Percentiles rank a stretch among this genome's conserved stretches.
Conservation (phyloP, 2,888 invertebrate species). For the Nephrotoma guestfalica region DNA sequence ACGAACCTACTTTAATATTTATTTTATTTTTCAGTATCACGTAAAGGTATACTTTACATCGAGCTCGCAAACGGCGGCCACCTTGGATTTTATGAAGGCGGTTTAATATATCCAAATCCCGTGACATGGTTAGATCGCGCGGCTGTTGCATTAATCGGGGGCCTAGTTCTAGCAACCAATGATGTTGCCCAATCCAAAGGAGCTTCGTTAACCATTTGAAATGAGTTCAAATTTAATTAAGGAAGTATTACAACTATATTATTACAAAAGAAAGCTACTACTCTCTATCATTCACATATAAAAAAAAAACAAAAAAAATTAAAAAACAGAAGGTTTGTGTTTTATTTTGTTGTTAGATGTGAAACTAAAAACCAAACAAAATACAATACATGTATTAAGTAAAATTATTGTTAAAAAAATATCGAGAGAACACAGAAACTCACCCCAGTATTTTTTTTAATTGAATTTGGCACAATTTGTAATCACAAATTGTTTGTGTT, state of each 20-base stretch:
- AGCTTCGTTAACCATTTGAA: background rate
- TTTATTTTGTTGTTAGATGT: background rate
- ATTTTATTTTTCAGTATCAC: slow-evolving; percentile 38
- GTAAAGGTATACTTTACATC: slow-evolving; percentile 54
- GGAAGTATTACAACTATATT: background rate
- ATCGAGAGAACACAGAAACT: background rate
- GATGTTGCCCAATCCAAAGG: slow-evolving; percentile 4
- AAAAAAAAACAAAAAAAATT: background rate
- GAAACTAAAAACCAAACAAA: background rate
- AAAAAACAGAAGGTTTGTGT: background rate
- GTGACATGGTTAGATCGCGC: slow-evolving; percentile 88
- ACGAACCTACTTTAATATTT: slow-evolving; percentile 6
- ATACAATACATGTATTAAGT: background rate
- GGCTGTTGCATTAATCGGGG: slow-evolving; percentile 66
- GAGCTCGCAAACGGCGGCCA: slow-evolving; percentile 87
- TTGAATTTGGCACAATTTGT: background rate
- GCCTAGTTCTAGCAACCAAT: slow-evolving; percentile 46
- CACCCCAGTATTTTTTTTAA: background rate
- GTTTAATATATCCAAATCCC: slow-evolving; percentile 70
- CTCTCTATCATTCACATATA: background rate
- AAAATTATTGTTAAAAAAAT: background rate
- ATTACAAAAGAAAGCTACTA: background rate
- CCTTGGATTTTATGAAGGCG: slow-evolving; percentile 88
- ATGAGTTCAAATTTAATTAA: background rate
- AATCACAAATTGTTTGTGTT: background rate